Evolutionary conservation across 2,113 vertebrate genomes (phyloP).

Genomic region (Puma concolor): DNA sequence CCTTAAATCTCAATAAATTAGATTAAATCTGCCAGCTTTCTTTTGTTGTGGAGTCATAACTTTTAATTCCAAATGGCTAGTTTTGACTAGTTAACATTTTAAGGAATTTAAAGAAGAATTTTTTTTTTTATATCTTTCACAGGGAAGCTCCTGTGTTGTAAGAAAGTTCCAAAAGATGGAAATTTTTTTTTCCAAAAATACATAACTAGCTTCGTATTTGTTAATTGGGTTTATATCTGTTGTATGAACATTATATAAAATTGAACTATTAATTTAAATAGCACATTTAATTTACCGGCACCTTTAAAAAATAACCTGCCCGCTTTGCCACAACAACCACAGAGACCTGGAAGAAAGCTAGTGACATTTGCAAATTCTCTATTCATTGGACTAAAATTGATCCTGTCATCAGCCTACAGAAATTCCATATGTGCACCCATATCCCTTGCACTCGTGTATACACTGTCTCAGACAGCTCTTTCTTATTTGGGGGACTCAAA

Average conservation of each 20-base stretch:
- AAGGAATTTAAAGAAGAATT: conserved; percentile 63
- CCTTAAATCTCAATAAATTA: conserved; percentile 81
- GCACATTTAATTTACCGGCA: background rate
- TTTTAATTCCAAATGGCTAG: conserved; percentile 74
- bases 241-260: background rate
- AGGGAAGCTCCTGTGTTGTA: background rate
- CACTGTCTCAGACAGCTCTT: background rate
- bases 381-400: background rate
- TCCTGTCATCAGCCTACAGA: background rate
- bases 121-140: background rate
- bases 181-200: conserved; percentile 60
- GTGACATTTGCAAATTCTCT: background rate
- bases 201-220: background rate
- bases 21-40: conserved; percentile 76
- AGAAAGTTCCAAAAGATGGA: conserved; percentile 65
- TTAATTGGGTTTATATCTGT: background rate
- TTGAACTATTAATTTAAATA: background rate
- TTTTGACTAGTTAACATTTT: conserved; percentile 56
- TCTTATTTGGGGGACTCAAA: background rate
- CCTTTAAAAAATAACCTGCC: background rate
- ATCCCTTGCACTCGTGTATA: background rate
- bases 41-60: conserved; percentile 70
- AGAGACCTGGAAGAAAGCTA: background rate
- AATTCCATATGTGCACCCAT: background rate
- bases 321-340: background rate